Base-by-base conservation (phyloP, 2,888 invertebrate species). In the Drosophila demipolita region DNA sequence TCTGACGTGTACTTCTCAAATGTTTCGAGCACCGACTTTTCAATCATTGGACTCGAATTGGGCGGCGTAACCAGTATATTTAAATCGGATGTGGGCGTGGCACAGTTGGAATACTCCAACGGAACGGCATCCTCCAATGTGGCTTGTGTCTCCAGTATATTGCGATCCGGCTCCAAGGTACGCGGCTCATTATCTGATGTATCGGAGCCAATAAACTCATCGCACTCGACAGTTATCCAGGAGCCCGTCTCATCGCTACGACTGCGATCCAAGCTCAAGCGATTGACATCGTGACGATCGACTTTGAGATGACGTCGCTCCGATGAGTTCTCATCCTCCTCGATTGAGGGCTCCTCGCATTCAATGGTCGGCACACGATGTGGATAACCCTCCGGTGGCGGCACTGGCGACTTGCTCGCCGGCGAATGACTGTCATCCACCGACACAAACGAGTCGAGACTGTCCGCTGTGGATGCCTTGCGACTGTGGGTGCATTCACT, bases 381-480 rank as follows among this genome's bases (percentile, higher is more conserved):
- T 0, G 90, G 90, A 65, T 91, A 92, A 7, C 83, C 90, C 23
- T 90, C 91, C 1, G 57, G 65, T 1, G 82, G 55, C 5, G 91
- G 92, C 11, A 90, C 75, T 3, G 91, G 90, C 0, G 92, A 92
- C 52, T 90, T 92, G 60, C 92, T 90, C 7, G 90, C 89, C 92
- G 95, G 95, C 1, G 96, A 96, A 74, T 96, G 92, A 8, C 96
- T 96, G 85, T 96, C 96, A 85, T 96, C 96, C 85, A 95, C 95
- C 0, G 93, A 93, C 0, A 92, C 87, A 80, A 90, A 92, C 0
- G 92, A 92, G 50, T 92, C 93, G 0, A 92, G 73, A 80, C 96
- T 96, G 4, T 93, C 94, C 0, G 94, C 93, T 77, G 94, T 94
- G 1, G 94, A 93, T 81, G 94, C 94, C 66, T 93, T 94, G 33